Evolutionary conservation across 2,113 vertebrate species (phyloP).

Genomic region (Aptenodytes patagonicus): DNA sequence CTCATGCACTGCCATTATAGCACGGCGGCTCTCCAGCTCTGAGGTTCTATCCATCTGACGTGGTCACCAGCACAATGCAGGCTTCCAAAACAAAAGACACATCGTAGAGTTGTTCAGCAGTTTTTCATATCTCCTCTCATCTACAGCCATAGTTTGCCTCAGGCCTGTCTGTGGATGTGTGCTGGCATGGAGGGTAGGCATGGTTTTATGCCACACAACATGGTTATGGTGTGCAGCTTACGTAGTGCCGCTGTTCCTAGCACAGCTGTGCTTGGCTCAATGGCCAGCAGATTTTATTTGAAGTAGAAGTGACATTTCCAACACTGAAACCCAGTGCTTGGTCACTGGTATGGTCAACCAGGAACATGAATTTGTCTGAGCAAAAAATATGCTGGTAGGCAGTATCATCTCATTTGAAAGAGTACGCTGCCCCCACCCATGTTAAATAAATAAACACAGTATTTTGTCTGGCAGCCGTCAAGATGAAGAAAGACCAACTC

Average conservation of each 20-base stretch:
- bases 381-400: not conserved
- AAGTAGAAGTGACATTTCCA: not conserved
- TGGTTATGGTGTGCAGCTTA: not conserved
- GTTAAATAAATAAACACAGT: not conserved
- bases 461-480: not conserved
- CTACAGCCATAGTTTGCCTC: not conserved
- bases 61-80: not conserved
- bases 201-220: not conserved
- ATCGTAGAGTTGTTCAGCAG: not conserved
- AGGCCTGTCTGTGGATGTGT: not conserved
- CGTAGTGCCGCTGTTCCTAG: not conserved
- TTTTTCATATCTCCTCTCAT: not conserved
- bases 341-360: not conserved
- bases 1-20: not conserved
- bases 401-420: not conserved
- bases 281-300: not conserved
- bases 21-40: not conserved
- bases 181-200: not conserved
- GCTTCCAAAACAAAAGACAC: not conserved
- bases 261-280: not conserved
- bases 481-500: not conserved
- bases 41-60: rapidly evolving
- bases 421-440: not conserved
- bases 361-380: not conserved
- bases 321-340: not conserved